Evolutionary conservation across 2,797 vertebrate genomes (phyloP).

Genomic region (Halcyon leucocephala): DNA sequence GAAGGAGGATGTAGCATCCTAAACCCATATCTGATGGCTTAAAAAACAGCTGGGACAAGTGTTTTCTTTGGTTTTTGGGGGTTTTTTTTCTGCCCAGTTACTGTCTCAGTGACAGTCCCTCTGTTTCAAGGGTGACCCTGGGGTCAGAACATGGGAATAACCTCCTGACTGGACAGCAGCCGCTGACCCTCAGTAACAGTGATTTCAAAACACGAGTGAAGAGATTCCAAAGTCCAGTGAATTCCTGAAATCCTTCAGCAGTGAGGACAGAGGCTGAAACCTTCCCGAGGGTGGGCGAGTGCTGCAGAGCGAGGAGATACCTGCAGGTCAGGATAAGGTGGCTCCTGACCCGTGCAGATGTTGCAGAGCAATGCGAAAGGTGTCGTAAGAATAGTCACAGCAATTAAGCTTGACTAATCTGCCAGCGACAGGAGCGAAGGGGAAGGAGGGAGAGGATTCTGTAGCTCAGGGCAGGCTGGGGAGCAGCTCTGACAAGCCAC

Average conservation of each 20-base stretch:
- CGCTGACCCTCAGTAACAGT: accelerated
- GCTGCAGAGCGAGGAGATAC: accelerated
- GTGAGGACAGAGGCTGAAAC: background rate
- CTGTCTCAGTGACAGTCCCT: background rate
- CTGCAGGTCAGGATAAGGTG: accelerated
- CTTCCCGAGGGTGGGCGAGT: accelerated
- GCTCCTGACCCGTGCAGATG: accelerated
- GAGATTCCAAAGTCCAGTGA: background rate
- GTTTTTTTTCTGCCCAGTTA: background rate
- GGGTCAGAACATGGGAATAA: background rate
- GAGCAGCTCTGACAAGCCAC: background rate
- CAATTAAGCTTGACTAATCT: background rate
- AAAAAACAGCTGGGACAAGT: background rate
- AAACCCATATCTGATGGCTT: background rate
- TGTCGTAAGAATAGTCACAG: too few species aligned
- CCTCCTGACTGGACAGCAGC: background rate
- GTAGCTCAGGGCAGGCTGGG: background rate
- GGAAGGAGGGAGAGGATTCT: background rate
- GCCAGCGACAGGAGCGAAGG: background rate
- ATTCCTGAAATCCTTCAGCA: background rate
- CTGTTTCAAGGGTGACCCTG: background rate
- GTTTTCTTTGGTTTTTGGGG: background rate
- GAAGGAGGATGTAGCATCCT: too few species aligned
- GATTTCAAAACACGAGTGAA: background rate
- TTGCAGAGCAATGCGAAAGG: background rate